Percentiles rank a stretch among this genome's conserved stretches.
Evolutionary conservation across 2,888 invertebrate species (phyloP).

Genomic region (Brenthis daphne): DNA sequence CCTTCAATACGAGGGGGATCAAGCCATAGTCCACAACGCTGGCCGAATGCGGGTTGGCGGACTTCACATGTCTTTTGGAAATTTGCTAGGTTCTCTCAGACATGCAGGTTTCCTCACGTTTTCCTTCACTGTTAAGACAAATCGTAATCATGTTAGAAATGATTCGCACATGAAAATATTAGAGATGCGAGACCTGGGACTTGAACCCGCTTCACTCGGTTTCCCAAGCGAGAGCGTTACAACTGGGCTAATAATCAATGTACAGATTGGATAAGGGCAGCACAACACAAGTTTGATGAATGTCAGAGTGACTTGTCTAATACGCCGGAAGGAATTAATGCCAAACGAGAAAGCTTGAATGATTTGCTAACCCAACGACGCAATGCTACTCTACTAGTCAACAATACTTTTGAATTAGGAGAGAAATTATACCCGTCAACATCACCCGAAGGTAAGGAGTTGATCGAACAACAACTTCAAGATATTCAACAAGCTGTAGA

Average conservation of each 20-base stretch:
- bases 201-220: no score
- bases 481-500: constrained; percentile 93
- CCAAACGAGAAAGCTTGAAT: constrained; percentile 86
- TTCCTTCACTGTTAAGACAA: no score
- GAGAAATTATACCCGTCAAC: constrained; percentile 94
- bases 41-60: no score
- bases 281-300: constrained; percentile 87
- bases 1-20: no score
- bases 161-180: no score
- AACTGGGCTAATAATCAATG: constrained; percentile 85
- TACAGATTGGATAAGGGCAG: constrained; percentile 89
- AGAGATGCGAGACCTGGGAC: no score
- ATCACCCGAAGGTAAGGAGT: constrained; percentile 92
- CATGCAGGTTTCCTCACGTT: no score
- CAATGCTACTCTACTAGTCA: constrained; percentile 88
- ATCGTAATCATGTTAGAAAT: no score
- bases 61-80: no score
- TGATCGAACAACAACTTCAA: constrained; percentile 90
- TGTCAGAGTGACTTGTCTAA: constrained; percentile 84
- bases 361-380: constrained; percentile 89
- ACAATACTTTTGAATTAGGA: constrained; percentile 92
- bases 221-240: no score
- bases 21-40: no score
- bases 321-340: constrained; percentile 86
- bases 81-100: no score